Conservation (phyloP, 2,113 vertebrate species). For the Chaetodon trifascialis region DNA sequence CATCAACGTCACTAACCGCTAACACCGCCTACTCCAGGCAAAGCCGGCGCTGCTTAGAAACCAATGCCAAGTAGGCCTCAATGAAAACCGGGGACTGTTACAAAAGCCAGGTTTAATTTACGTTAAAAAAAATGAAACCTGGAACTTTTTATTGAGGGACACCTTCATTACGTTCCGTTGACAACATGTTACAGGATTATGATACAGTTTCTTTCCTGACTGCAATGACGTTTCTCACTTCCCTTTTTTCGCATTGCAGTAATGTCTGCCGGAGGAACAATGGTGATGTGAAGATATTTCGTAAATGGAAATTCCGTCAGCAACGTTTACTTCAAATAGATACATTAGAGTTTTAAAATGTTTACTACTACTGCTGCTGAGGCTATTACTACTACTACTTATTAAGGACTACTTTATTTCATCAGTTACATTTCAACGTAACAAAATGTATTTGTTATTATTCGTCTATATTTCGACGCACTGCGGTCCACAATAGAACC, state of each 20-base stretch:
- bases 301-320: accelerated
- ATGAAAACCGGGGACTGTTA: neutral
- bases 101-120: accelerated
- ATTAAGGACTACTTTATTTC: accelerated
- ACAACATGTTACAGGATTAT: neutral
- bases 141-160: accelerated
- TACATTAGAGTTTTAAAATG: accelerated
- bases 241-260: constrained; percentile 9
- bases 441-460: neutral
- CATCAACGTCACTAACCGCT: constrained; percentile 71
- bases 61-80: constrained; percentile 25
- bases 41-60: constrained; percentile 21
- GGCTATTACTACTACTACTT: too few species aligned
- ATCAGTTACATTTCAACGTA: neutral
- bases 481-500: accelerated
- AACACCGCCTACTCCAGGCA: constrained; percentile 50
- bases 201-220: too few species aligned
- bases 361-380: too few species aligned
- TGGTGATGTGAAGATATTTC: neutral
- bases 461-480: neutral
- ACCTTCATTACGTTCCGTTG: accelerated
- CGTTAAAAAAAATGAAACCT: neutral
- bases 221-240: neutral
- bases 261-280: neutral
- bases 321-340: neutral